Base-by-base conservation (phyloP, 2,113 vertebrate species). In the Platysternon megacephalum region DNA sequence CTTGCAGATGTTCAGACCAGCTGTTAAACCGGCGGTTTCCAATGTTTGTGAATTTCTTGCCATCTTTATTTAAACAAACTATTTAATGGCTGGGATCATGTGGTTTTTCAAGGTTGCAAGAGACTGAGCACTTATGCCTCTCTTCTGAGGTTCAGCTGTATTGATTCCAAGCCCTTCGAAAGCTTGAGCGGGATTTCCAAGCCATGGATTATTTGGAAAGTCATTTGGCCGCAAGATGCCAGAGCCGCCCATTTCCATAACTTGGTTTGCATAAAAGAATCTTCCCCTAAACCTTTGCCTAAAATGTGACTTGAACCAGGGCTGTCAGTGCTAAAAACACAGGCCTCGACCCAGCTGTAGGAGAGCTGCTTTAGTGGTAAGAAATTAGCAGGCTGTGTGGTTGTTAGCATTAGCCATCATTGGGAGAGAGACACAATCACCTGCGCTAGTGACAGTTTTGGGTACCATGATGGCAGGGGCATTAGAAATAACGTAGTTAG, bases 1-100 rank as follows among this genome's bases (percentile, higher is more conserved):
- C 88, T 82, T 91, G 95, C 97, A 97, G 91, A 42, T 97, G 95
- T 82, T 96, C 44, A 84, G 56, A 94, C 96, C 95, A 95, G 92
- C 80, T 51, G 65, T 65, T 80, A 84, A 87, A 93, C 5, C 81
- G 44, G 86, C 3, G 85, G 72, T 92, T 97, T 93, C 35, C 87
- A 79, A 3, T 61, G 11, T 91, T 95, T 94, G 85, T 49, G 89
- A 39, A 42, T 85, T 93, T 91, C 91, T 87, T 97, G 91, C 92
- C 87, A 80, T 95, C 90, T 94, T 88, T 79, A 29, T 78, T 96
- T 88, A 94, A 97, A 93, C 94, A 96, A 96, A 93, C 78, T 10
- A 22, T 86, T 94, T 78, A 88, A 82, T 94, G 88, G 94, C 88
- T 94, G 93, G 90, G 84, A 91, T 84, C 48, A 12, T 91, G 92